Conservation (phyloP, 2,888 invertebrate species). For the Hypselothyrea guttata region DNA sequence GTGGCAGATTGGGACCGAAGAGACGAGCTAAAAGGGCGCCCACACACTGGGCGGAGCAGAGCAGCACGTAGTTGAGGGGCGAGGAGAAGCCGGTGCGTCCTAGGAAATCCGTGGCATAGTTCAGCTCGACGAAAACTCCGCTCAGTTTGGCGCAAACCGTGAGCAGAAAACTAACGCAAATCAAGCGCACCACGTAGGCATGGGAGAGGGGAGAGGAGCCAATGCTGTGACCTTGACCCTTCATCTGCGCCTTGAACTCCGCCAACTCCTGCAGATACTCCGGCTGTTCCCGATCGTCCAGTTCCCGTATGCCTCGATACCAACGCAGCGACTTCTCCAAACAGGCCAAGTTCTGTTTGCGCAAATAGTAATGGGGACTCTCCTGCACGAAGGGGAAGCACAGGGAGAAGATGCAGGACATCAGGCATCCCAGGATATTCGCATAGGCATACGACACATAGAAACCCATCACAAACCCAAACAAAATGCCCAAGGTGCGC, state of each 20-base stretch:
- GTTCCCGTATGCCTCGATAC: constrained; percentile 79
- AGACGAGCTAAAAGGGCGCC: constrained; percentile 64
- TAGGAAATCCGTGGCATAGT: constrained; percentile 66
- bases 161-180: constrained; percentile 66
- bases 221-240: constrained; percentile 19
- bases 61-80: constrained; percentile 59
- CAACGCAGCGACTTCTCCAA: constrained; percentile 80
- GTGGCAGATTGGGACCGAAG: constrained; percentile 58
- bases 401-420: constrained; percentile 72
- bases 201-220: constrained; percentile 32
- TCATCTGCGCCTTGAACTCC: constrained; percentile 62
- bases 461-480: constrained; percentile 69
- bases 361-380: constrained; percentile 75
- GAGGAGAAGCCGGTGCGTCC: constrained; percentile 45
- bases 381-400: constrained; percentile 79
- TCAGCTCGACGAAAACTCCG: constrained; percentile 76
- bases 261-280: constrained; percentile 69
- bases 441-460: constrained; percentile 62
- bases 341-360: constrained; percentile 55
- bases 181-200: constrained; percentile 56
- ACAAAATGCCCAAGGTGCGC: constrained; percentile 72
- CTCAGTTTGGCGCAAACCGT: constrained; percentile 72
- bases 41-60: constrained; percentile 67
- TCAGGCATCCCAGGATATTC: constrained; percentile 61
- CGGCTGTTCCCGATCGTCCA: constrained; percentile 72